Base-by-base conservation (phyloP, 2,888 invertebrate genomes). In the Epinotia bilunana region DNA sequence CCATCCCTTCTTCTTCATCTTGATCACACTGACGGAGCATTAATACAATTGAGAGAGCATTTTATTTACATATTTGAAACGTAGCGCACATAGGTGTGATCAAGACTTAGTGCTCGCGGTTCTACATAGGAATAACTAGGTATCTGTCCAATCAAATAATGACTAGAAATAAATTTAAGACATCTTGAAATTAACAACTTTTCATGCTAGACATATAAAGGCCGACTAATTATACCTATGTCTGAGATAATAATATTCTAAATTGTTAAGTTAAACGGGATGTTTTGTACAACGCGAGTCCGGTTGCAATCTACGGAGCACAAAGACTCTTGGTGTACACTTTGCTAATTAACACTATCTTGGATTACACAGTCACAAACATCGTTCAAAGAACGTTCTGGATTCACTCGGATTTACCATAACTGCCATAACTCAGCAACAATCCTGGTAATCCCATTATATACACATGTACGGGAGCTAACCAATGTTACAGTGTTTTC, bases 221-320 rank as follows among this genome's bases (percentile, higher is more conserved):
- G 62, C 33, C 46, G 61, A 46, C 57, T 74, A 69, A 69, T 74
- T 69, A 63, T 74, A 74, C 73, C 73, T 63, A 74, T 74, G 73
- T 74, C 57, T 74, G 62, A 62, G 39, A 39, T 39, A 23, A 69
- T 70, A 74, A 58, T 20, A 23, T 53, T n/a, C 43, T 49, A 64
- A 58, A 33, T 20, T 69, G 33, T 63, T 64, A 71, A 84, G 84
- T 85, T 76, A 87, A 86, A 88, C 87, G 88, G 87, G 86, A 88
- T 85, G 79, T 76, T 76, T 74, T 77, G 69, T 77, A 73, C 78
- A 83, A 86, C 82, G 92, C 91, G 91, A 92, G 94, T 94, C 94
- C 94, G 93, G 94, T 93, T 93, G 94, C 94, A 94, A 92, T 93
- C 92, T 88, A 91, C 93, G 92, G 94, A 94, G 94, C 94, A 94